These are phyloP conservation scores for Philypnodon macrostomus DNA, from an alignment of 2,797 vertebrate genomes.

Conservation along the genomic window DNA sequence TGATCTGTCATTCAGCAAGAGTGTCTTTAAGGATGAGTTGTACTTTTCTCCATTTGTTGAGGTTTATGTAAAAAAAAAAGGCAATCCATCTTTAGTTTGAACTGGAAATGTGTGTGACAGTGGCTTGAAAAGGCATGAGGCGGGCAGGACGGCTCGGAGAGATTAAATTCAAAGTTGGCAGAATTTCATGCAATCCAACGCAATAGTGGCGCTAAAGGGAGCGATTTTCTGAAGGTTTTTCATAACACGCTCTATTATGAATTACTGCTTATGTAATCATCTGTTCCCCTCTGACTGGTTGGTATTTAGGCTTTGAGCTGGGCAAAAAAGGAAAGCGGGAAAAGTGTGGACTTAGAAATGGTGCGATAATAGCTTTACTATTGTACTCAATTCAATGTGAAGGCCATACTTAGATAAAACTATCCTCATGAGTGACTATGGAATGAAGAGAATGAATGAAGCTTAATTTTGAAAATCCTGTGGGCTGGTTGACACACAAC, in stretches of 20 bases:
- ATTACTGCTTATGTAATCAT: slow-evolving; percentile 55
- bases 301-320: slow-evolving; percentile 22
- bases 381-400: slow-evolving; percentile 2
- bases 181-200: slow-evolving; percentile 45
- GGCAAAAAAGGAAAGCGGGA: slow-evolving; percentile 7
- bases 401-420: neutral
- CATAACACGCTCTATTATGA: slow-evolving; percentile 38
- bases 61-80: slow-evolving; percentile 1
- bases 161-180: slow-evolving; percentile 54
- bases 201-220: slow-evolving; percentile 31
- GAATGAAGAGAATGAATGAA: neutral
- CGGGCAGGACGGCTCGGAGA: slow-evolving; percentile 23
- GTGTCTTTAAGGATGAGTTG: neutral
- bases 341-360: no score
- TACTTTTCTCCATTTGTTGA: neutral
- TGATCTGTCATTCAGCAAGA: neutral
- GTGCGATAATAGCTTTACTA: slow-evolving; percentile 14
- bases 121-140: slow-evolving; percentile 24
- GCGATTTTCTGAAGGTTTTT: slow-evolving; percentile 47
- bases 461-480: no score
- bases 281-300: slow-evolving; percentile 25
- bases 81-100: slow-evolving; percentile 17
- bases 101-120: slow-evolving; percentile 16
- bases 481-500: no score
- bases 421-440: neutral